Conservation (phyloP, 2,113 vertebrate genomes). For the Ptychochromis oligacanthus region DNA sequence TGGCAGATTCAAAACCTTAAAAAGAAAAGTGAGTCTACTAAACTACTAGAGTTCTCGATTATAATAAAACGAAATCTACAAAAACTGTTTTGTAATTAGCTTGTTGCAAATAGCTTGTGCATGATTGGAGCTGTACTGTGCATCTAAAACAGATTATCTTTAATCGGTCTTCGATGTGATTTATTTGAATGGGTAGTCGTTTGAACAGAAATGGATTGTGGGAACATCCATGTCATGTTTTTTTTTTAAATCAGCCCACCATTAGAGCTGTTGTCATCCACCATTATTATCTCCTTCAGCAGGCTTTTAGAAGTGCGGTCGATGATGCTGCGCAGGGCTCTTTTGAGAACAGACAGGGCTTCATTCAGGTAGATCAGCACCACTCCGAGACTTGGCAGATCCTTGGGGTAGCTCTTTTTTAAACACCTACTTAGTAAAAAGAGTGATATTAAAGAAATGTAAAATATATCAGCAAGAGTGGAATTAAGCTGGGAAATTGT, state of each 20-base stretch:
- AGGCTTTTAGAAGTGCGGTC: slow-evolving; percentile 74
- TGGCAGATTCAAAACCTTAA: too few relatives aligned
- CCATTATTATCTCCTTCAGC: slow-evolving; percentile 84
- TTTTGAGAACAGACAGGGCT: slow-evolving; percentile 79
- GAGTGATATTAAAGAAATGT: neutral
- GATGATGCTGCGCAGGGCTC: slow-evolving; percentile 80
- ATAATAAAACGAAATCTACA: too few relatives aligned
- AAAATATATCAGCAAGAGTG: neutral
- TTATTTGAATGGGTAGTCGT: too few relatives aligned
- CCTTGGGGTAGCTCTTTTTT: slow-evolving; percentile 72
- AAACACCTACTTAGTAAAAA: slow-evolving; percentile 69
- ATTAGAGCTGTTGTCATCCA: slow-evolving; percentile 83
- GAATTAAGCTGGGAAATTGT: neutral
- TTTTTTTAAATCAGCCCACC: slow-evolving; percentile 71
- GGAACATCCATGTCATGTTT: too few relatives aligned
- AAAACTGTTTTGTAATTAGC: too few relatives aligned
- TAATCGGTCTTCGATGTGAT: too few relatives aligned
- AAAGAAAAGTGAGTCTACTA: too few relatives aligned
- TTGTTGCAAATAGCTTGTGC: too few relatives aligned
- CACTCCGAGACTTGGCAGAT: slow-evolving; percentile 80
- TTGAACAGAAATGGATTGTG: too few relatives aligned
- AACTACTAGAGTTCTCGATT: too few relatives aligned
- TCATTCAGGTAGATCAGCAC: slow-evolving; percentile 84
- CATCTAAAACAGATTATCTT: too few relatives aligned
- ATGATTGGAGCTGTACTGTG: too few relatives aligned